Evolutionary conservation across 2,888 invertebrate genomes (phyloP), one percentile per base, ranked within the genome.

Genomic region (Congeria kusceri): DNA sequence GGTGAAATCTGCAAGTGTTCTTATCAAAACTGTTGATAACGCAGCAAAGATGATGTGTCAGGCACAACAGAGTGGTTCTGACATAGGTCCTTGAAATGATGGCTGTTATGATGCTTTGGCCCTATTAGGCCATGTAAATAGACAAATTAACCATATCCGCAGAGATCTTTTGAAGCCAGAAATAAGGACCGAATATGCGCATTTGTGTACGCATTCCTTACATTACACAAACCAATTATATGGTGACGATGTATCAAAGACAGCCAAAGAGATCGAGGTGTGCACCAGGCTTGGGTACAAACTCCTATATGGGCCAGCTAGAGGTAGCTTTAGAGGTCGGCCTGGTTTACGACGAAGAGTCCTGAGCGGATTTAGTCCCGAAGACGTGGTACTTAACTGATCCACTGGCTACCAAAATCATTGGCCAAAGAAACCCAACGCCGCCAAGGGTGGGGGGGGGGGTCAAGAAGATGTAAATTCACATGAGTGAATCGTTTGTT

Each of bases 231-330:
- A 64, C 2, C 62, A 70, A 18, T 56, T 79, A 27, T 79, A 75
- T 75, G 74, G 74, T 28, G 79, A 69, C 29, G 74, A 79, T 57
- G 65, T 77, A 20, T 69, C 74, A 15, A 75, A 79, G 53, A 58
- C 74, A 32, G 79, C 68, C 1, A 79, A 75, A 39, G 79, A 79
- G 44, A 79, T 79, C 3, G 73, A 69, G 49, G 79, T 75, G 27
- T 74, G 70, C 57, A 62, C 59, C 25, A 69, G 58, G 57, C 64
- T 79, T 25, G 66, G 74, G 15, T 49, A 70, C 39, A 79, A 64
- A 58, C 23, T 75, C n/a, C 65, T 69, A 56, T 44, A 53, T 59
- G 73, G 61, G 9, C 25, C 46, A 32, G n/a, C 27, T 9, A 18
- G 57, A 23, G 53, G 64, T 18, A 59, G 72, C n/a, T 47, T 29